Percentiles rank a stretch among this genome's conserved stretches.
These are phyloP conservation scores for Phacellophora camtschatica DNA, from an alignment of 30 jellyfish, hydroid and myxozoan genomes.

Conservation along the genomic window DNA sequence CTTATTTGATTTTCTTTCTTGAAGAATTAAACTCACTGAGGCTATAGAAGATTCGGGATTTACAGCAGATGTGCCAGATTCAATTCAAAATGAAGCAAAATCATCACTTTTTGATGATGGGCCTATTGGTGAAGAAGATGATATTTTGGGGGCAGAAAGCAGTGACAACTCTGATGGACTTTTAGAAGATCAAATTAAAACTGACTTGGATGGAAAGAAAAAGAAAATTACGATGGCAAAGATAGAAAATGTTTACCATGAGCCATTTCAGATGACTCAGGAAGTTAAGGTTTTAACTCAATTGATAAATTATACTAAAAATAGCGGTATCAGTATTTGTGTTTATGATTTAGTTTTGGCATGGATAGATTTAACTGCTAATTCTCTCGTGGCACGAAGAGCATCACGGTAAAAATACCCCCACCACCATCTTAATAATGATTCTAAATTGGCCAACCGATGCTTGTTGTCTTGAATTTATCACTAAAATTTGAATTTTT, in stretches of 20 bases:
- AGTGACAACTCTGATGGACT: not conserved
- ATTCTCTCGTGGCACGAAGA: too few relatives aligned
- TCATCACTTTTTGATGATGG: not conserved
- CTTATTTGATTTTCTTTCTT: not conserved
- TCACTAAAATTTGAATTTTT: not conserved
- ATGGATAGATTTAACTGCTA: too few relatives aligned
- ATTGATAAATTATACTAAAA: too few relatives aligned
- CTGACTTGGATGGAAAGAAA: not conserved
- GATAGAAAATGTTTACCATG: conserved; percentile 76
- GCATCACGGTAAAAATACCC: too few relatives aligned
- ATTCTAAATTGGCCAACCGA: too few relatives aligned
- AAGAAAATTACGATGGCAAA: conserved; percentile 71
- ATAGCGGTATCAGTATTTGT: too few relatives aligned
- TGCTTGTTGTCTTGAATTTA: too few relatives aligned
- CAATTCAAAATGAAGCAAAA: not conserved
- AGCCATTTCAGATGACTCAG: conserved; percentile 68
- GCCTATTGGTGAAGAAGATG: conserved; percentile 22
- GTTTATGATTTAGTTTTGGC: too few relatives aligned
- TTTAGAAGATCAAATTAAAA: not conserved
- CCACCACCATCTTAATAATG: too few relatives aligned
- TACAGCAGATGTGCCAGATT: conserved; percentile 28
- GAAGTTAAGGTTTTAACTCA: conserved; percentile 89
- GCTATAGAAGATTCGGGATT: conserved; percentile 42
- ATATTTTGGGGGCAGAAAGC: not conserved
- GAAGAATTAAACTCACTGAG: conserved; percentile 47